Percentiles rank a stretch among this genome's conserved stretches.
Evolutionary conservation across 1,140 invertebrate species (phyloP).

Genomic region (Euura saliciscinereae): DNA sequence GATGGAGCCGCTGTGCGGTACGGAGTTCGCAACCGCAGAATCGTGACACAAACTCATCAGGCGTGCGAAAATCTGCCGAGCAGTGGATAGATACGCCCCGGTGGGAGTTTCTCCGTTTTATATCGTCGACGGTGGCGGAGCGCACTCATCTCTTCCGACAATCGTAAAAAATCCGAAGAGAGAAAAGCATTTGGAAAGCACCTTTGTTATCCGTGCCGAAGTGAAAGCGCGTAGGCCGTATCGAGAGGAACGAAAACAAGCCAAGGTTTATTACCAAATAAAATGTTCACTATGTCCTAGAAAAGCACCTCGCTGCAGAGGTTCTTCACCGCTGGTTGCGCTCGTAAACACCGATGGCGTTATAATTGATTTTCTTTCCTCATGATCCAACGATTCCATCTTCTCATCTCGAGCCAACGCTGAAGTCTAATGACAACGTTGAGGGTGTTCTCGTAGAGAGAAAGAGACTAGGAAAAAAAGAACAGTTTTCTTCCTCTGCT

Average conservation of each 20-base stretch:
- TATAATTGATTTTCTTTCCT: background rate
- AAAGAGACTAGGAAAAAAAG: too few species aligned
- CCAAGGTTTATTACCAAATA: constrained; percentile 4
- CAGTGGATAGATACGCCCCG: background rate
- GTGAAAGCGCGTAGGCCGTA: background rate
- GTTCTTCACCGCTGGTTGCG: background rate
- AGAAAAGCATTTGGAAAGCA: constrained; percentile 34
- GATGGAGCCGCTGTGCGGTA: too few species aligned
- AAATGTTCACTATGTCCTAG: background rate
- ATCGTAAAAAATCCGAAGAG: constrained; percentile 36
- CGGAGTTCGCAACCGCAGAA: constrained; percentile 39
- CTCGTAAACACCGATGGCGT: background rate
- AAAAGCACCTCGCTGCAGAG: background rate
- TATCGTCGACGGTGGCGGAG: constrained; percentile 11
- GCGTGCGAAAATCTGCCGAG: constrained; percentile 45
- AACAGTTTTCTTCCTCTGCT: too few species aligned
- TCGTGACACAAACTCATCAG: constrained; percentile 53
- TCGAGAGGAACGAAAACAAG: background rate
- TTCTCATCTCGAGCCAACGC: too few species aligned
- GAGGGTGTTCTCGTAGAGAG: too few species aligned
- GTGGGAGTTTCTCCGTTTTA: constrained; percentile 18
- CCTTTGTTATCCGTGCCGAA: background rate
- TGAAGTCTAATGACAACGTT: too few species aligned
- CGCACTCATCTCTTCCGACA: constrained; percentile 29
- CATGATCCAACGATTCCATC: too few species aligned